phyloP scores from a whole-genome alignment of 2,113 vertebrate species.

The Spheniscus mendiculus region DNA sequence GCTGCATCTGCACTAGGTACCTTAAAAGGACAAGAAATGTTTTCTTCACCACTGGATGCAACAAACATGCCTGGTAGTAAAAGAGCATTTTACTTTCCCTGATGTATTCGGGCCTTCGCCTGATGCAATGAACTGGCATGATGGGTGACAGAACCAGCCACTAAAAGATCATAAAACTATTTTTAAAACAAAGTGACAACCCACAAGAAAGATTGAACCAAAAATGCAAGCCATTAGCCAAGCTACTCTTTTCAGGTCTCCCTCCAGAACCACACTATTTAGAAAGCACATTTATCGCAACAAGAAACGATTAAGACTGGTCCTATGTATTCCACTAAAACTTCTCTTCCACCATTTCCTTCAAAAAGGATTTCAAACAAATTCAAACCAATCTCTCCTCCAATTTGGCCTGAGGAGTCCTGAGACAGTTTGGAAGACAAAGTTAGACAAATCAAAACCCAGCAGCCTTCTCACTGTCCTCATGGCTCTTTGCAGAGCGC shows the following conservation, averaged over 20 bases:
- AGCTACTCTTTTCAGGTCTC: neutral
- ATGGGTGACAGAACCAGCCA: neutral
- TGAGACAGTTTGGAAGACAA: neutral
- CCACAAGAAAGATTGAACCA: neutral
- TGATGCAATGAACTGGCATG: neutral
- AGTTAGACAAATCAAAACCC: neutral
- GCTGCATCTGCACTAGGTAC: neutral
- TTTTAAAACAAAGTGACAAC: neutral
- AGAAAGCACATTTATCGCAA: neutral
- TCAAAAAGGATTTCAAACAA: neutral
- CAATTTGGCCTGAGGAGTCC: neutral
- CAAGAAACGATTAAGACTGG: neutral
- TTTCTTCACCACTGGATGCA: neutral
- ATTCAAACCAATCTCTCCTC: neutral
- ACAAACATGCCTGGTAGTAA: neutral
- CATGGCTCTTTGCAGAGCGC: accelerated
- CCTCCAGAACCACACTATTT: neutral
- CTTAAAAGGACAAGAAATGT: neutral
- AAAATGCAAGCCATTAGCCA: neutral
- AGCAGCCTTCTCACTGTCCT: neutral
- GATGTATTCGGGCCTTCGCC: neutral
- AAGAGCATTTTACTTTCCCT: neutral
- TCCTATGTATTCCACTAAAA: neutral
- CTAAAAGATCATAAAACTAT: neutral
- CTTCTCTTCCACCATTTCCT: neutral